phyloP scores from a whole-genome alignment of 2,888 invertebrate species.

The Apantesis nais region DNA sequence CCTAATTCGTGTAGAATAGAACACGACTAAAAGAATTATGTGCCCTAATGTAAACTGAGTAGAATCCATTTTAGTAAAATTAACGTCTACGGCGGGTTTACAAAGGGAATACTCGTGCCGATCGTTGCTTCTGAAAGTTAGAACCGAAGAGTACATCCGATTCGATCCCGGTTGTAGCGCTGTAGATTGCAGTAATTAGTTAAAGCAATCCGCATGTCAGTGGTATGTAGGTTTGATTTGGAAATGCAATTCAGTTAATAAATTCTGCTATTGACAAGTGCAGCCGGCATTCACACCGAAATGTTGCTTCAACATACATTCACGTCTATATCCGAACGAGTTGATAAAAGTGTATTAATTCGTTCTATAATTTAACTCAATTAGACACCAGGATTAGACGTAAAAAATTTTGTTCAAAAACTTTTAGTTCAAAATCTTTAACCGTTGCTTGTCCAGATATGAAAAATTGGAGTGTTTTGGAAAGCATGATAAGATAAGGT shows the following conservation, averaged over 20 bases:
- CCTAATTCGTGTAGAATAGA: not conserved
- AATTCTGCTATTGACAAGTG: conserved; percentile 52
- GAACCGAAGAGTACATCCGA: conserved; percentile 1
- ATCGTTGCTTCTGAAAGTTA: not conserved
- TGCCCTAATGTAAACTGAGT: not conserved
- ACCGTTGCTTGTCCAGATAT: too few relatives aligned
- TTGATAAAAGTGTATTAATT: too few relatives aligned
- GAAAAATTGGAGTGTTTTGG: too few relatives aligned
- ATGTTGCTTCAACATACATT: not conserved
- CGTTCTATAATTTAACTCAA: too few relatives aligned
- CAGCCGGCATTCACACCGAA: conserved; percentile 46
- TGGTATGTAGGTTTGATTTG: conserved; percentile 47
- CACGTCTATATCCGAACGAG: not conserved
- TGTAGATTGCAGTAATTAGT: conserved; percentile 32
- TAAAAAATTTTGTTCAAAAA: too few relatives aligned
- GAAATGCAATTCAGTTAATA: conserved; percentile 57
- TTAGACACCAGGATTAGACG: too few relatives aligned
- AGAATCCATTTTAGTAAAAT: not conserved
- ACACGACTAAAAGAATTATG: not conserved
- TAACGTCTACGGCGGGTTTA: not conserved
- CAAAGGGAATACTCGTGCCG: not conserved
- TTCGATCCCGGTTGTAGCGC: not conserved
- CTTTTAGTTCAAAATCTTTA: too few relatives aligned
- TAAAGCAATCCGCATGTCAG: conserved; percentile 42
- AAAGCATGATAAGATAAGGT: too few relatives aligned